Base-by-base conservation (phyloP, 64 coral and sea anemone genomes). In the Trachythela sp. region DNA sequence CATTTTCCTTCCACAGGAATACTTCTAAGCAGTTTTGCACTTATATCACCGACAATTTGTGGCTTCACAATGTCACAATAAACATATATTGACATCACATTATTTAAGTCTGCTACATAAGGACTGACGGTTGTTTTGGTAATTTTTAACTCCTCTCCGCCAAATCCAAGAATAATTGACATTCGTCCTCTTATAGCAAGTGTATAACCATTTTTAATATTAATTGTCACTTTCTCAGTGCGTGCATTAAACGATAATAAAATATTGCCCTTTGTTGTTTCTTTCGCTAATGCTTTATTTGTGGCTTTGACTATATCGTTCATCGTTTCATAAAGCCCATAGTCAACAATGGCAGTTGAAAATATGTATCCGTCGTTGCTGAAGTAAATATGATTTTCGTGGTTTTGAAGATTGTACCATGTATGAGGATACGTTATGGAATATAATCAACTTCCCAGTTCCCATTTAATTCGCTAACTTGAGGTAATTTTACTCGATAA, bases 41-140 rank as follows among this genome's bases (percentile, higher is more conserved):
- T 90, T 38, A 54, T 85, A 90, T 90, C 89, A 26, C 89, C 89
- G 15, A 90, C 80, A n/a, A 90, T 70, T 60, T 90, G 89, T 48
- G 52, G 77, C 20, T 83, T 30, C 48, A 85, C 77, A 54, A 90
- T 90, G 84, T 90, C 89, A 30, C 45, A 60, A 90, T 90, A 90
- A 0, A 90, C 54, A 48, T 90, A 90, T 29, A 90, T 54, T 26
- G 72, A 51, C 32, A 36, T 83, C 24, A 48, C n/a, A 58, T 49
- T 77, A 22, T 38, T 35, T 22, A 90, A 56, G 58, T 90, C 89
- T 45, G 50, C 45, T 26, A 90, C n/a, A n/a, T n/a, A n/a, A n/a
- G n/a, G n/a, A n/a, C n/a, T n/a, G n/a, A n/a, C n/a, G n/a, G n/a
- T n/a, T 4, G 83, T 84, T 84, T 90, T 84, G 13, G 31, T 85